Conservation (phyloP, 2,888 invertebrate species). For the Hypena proboscidalis region DNA sequence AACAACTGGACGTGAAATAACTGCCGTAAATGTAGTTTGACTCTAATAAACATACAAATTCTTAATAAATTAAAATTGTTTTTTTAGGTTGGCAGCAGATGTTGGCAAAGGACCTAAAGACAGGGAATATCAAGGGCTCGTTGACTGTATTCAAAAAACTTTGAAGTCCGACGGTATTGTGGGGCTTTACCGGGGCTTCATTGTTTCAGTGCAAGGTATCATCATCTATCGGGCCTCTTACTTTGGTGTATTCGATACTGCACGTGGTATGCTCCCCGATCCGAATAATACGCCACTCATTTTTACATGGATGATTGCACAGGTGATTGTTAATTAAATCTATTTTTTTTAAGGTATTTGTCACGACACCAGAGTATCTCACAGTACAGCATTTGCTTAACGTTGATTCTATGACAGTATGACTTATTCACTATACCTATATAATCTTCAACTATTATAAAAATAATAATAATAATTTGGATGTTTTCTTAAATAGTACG, state of each 20-base stretch:
- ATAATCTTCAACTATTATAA: no score
- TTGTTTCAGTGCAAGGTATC: conserved; percentile 97
- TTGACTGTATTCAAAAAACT: conserved; percentile 93
- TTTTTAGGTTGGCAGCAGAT: conserved; percentile 87
- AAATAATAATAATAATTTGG: no score
- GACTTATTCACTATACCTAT: no score
- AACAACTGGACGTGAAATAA: no score
- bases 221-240: conserved; percentile 97
- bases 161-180: conserved; percentile 91
- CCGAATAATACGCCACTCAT: conserved; percentile 95
- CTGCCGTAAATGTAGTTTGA: no score
- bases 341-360: background rate
- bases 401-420: no score
- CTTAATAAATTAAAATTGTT: background rate
- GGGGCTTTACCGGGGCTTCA: conserved; percentile 96
- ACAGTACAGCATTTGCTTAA: no score
- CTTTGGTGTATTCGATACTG: conserved; percentile 97
- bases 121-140: conserved; percentile 89
- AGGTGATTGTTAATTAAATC: conserved; percentile 66
- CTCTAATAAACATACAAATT: no score
- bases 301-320: conserved; percentile 96
- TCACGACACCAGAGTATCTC: no score
- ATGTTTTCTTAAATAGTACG: no score
- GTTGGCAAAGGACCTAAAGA: conserved; percentile 90
- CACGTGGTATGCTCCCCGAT: conserved; percentile 94